Conservation (phyloP, 2,797 vertebrate genomes). For the Gobionotothen gibberifrons region DNA sequence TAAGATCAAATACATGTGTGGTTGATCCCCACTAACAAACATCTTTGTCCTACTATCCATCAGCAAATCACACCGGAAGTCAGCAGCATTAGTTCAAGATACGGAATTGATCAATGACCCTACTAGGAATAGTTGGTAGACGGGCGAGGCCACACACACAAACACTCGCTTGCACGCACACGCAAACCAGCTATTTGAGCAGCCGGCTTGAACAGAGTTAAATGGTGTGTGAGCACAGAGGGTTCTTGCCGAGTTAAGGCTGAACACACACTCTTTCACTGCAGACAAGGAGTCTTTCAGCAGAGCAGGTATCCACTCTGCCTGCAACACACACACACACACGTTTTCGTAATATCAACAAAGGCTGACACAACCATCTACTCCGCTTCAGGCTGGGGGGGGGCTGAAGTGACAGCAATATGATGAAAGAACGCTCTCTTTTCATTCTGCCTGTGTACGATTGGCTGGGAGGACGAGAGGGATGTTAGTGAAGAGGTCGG, state of each 20-base stretch:
- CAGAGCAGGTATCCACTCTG: conserved; percentile 55
- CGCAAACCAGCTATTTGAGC: not conserved
- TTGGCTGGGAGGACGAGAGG: conserved; percentile 43
- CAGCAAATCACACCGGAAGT: conserved; percentile 23
- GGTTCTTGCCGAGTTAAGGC: conserved; percentile 53
- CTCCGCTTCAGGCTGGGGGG: conserved; percentile 33
- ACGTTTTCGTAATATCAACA: conserved; percentile 23
- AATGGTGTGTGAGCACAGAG: conserved; percentile 37
- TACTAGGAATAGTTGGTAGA: conserved; percentile 20
- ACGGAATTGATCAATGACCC: conserved; percentile 41
- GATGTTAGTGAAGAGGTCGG: conserved; percentile 24
- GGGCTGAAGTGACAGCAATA: conserved; percentile 58
- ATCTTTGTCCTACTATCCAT: not conserved
- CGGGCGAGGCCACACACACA: conserved; percentile 17
- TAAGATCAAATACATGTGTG: not conserved
- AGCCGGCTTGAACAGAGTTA: conserved; percentile 21
- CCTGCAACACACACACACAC: conserved; percentile 36
- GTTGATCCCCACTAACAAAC: not conserved
- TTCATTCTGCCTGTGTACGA: conserved; percentile 47
- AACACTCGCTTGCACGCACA: not conserved
- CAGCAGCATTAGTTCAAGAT: conserved; percentile 40
- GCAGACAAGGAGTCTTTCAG: conserved; percentile 70
- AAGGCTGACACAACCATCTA: conserved; percentile 58
- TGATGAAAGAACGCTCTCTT: conserved; percentile 58
- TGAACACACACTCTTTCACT: conserved; percentile 62